Evolutionary conservation across 2,113 vertebrate species (phyloP).

Genomic region (Myotis yumanensis): DNA sequence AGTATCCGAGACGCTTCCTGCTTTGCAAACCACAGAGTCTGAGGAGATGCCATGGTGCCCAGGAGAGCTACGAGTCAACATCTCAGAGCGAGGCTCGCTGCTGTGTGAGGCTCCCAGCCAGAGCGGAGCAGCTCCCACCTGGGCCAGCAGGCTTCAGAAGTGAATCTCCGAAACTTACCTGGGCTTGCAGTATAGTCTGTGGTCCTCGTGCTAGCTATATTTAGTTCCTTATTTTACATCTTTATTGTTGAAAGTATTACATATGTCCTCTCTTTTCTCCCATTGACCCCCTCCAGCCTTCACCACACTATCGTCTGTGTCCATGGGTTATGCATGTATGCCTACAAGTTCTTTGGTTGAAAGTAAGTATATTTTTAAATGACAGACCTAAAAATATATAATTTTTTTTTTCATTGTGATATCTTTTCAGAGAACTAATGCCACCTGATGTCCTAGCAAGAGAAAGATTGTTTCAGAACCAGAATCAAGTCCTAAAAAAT

Average conservation of each 20-base stretch:
- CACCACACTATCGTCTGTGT: too few species aligned
- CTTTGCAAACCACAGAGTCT: constrained; percentile 14
- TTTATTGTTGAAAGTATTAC: too few species aligned
- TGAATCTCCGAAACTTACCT: not conserved
- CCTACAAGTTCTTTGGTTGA: too few species aligned
- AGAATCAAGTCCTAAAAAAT: not conserved
- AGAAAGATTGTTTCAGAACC: not conserved
- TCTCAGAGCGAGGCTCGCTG: not conserved
- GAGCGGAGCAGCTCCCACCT: not conserved
- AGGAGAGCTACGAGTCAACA: not conserved
- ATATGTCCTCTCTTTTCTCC: too few species aligned
- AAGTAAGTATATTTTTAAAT: not conserved
- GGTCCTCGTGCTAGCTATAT: not conserved
- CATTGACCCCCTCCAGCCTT: too few species aligned
- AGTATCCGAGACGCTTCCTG: not conserved
- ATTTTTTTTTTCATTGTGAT: not conserved
- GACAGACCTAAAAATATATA: not conserved
- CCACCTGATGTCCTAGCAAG: not conserved
- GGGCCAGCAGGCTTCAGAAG: not conserved
- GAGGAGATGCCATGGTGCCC: not conserved
- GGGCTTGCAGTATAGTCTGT: not conserved
- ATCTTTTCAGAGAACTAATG: constrained; percentile 23
- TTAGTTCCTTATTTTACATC: not conserved
- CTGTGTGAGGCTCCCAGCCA: too few species aligned
- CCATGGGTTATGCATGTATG: too few species aligned